A percentile compares a stretch with the other conserved stretches of the same genome.
phyloP scores from a whole-genome alignment of 2,797 vertebrate species.

The Manis crassicaudata region DNA sequence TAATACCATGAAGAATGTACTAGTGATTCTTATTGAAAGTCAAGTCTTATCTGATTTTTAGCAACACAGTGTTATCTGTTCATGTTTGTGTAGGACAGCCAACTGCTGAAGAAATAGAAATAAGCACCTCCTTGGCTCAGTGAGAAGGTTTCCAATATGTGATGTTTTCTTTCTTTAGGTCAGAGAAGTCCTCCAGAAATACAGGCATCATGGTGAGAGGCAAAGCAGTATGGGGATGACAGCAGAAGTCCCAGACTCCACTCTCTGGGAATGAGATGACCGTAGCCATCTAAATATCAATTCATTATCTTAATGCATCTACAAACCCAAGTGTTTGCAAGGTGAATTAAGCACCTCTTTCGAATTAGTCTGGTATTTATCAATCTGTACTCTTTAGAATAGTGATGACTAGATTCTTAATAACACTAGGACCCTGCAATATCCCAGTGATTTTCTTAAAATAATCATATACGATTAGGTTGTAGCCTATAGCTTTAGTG shows the following conservation, averaged over 20 bases:
- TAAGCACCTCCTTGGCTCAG: background rate
- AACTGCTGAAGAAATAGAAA: background rate
- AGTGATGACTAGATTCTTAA: background rate
- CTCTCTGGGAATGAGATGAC: background rate
- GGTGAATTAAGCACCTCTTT: background rate
- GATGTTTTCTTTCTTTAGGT: background rate
- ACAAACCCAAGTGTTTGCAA: background rate
- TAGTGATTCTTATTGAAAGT: background rate
- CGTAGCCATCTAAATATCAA: background rate
- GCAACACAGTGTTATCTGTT: background rate
- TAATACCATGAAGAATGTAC: background rate
- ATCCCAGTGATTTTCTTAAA: background rate
- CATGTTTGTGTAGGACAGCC: background rate
- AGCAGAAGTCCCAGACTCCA: background rate
- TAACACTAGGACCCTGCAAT: background rate
- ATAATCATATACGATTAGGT: background rate
- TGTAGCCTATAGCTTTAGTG: background rate
- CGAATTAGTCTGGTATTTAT: background rate
- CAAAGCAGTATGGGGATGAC: background rate
- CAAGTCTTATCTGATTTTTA: background rate
- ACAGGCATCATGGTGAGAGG: background rate
- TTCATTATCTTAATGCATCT: background rate
- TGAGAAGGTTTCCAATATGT: background rate
- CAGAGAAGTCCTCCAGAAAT: background rate
- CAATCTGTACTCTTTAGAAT: background rate